phyloP scores from a whole-genome alignment of 2,888 invertebrate species.

The Eumacrocentrus americanus region DNA sequence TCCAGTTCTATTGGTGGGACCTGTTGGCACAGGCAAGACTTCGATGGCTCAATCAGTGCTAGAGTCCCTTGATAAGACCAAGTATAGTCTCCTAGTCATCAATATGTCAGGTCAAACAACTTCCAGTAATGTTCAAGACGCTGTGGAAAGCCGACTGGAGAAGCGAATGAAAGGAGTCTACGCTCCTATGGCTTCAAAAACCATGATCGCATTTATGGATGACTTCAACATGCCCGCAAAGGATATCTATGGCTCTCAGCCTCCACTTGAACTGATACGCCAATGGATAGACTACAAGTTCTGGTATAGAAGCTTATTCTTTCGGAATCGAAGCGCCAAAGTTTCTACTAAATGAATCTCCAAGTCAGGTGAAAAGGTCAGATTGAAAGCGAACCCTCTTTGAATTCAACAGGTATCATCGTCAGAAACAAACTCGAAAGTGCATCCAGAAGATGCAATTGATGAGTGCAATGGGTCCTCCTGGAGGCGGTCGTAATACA shows the following conservation, averaged over 20 bases:
- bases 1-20: constrained; percentile 81
- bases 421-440: constrained; percentile 77
- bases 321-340: background rate
- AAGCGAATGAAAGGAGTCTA: constrained; percentile 86
- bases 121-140: constrained; percentile 72
- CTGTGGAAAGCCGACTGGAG: constrained; percentile 68
- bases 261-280: constrained; percentile 82
- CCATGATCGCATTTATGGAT: constrained; percentile 86
- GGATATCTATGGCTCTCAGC: constrained; percentile 87
- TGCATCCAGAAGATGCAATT: constrained; percentile 80
- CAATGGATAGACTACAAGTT: constrained; percentile 90
- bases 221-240: constrained; percentile 93
- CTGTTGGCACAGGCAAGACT: constrained; percentile 88
- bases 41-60: constrained; percentile 72
- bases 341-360: background rate
- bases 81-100: constrained; percentile 73
- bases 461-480: constrained; percentile 83
- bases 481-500: constrained; percentile 83
- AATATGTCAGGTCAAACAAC: constrained; percentile 92
- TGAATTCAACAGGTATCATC: constrained; percentile 67
- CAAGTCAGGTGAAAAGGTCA: background rate
- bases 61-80: constrained; percentile 64
- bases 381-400: background rate
- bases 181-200: constrained; percentile 81
- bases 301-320: constrained; percentile 65